phyloP scores from a whole-genome alignment of 2,888 invertebrate genomes.

The Eucriotettix oculatus region DNA sequence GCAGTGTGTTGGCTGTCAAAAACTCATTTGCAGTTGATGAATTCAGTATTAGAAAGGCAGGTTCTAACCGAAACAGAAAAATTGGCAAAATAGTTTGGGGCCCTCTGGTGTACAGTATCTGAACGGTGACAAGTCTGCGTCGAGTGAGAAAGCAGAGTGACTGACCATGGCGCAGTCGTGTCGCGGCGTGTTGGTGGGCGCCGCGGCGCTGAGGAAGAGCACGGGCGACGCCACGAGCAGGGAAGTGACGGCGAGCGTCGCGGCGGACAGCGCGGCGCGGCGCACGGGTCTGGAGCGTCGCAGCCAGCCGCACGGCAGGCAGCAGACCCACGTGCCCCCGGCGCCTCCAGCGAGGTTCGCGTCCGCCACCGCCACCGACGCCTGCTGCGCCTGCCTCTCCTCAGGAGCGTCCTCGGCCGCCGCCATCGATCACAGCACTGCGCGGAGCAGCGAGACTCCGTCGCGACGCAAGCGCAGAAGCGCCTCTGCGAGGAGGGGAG shows the following conservation, averaged over 20 bases:
- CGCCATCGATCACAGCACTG: background rate
- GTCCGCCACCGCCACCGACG: background rate
- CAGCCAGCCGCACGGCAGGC: constrained; percentile 39
- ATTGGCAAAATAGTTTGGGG: too few species aligned
- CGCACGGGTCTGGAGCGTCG: constrained; percentile 37
- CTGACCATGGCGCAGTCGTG: constrained; percentile 19
- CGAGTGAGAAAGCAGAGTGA: background rate
- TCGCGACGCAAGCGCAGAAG: background rate
- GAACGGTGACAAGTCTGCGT: too few species aligned
- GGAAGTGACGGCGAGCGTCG: constrained; percentile 39
- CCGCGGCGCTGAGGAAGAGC: constrained; percentile 32
- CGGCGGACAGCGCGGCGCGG: constrained; percentile 39
- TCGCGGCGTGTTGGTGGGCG: constrained; percentile 12
- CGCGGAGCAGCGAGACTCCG: background rate
- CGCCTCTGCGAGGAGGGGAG: background rate
- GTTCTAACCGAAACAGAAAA: too few species aligned
- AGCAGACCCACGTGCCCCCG: constrained; percentile 35
- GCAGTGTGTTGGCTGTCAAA: too few species aligned
- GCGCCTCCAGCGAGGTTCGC: background rate
- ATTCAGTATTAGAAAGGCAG: too few species aligned
- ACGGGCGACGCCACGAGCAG: constrained; percentile 41
- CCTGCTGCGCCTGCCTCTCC: background rate
- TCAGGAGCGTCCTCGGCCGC: background rate
- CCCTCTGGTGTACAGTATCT: too few species aligned
- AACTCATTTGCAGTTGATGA: too few species aligned